Base-by-base conservation (phyloP, 2,888 invertebrate species). In the Microchrysa polita region DNA sequence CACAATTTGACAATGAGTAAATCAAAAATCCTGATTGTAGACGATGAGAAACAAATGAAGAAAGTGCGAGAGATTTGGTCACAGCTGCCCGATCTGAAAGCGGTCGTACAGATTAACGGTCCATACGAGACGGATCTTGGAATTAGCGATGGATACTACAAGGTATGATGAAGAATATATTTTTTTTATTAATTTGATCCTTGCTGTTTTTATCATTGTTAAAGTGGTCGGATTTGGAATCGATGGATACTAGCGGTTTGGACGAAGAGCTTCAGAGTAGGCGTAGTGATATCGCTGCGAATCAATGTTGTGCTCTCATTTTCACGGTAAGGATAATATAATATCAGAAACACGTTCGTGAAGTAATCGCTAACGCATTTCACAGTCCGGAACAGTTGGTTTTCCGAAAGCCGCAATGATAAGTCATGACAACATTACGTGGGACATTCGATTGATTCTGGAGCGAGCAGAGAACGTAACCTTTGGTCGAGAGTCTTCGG, bases 401-500 rank as follows among this genome's bases (percentile, higher is more conserved):
- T 89, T 91, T 79, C 95, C 96, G 23, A 97, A 97, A 85, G 97
- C 93, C 34, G 96, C 94, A 27, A 97, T 97, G 97, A 83, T 97
- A 77, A 92, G 91, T 75, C 97, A 97, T 82, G 97, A 97, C 85
- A 96, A 94, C 84, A 86, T 96, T 63, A 88, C 90, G 10, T 92
- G 90, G 87, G 90, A 92, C 80, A 88, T 91, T 2, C 85, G 87
- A 77, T 81, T 86, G 1, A 87, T 92, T 74, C 81, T 84, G 27
- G 87, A 89, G 77, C 83, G 88, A 10, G 84, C 89, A 48, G 81
- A 84, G 12, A 86, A 88, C 72, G 79, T 92, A 59, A 84, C 85
- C 73, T 84, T 86, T 0, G 88, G 87, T 0, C 80, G 86, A 1
- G 93, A 94, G 80, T 81, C 87, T 9, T 79, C 93, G 34, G 88